phyloP scores from a whole-genome alignment of 2,888 invertebrate species.

The Uropetala carovei region DNA sequence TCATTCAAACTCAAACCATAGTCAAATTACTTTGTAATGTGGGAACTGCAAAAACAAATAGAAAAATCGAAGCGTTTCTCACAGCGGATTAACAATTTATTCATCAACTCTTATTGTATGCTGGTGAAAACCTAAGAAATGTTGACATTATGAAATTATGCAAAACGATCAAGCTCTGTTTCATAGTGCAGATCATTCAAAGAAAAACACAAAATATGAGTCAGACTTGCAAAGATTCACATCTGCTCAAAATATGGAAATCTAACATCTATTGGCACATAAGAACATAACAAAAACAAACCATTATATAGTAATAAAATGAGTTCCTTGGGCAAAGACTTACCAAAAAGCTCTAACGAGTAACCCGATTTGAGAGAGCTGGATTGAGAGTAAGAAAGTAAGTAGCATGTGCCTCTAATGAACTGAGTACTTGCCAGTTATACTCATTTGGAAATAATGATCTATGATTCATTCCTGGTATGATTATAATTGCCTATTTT shows the following conservation, averaged over 20 bases:
- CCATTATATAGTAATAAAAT: constrained; percentile 18
- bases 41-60: background rate
- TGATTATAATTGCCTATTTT: constrained; percentile 47
- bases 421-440: constrained; percentile 44
- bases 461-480: constrained; percentile 27
- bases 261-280: constrained; percentile 45
- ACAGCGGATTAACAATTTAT: background rate
- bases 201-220: constrained; percentile 36
- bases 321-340: constrained; percentile 49
- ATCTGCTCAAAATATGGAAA: constrained; percentile 43
- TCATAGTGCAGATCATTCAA: constrained; percentile 47
- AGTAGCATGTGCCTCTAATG: constrained; percentile 46
- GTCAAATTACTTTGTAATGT: constrained; percentile 25
- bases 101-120: background rate
- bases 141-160: background rate
- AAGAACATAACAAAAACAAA: constrained; percentile 49
- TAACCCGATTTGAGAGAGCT: constrained; percentile 41
- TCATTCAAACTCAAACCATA: constrained; percentile 34
- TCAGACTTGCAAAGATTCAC: constrained; percentile 53
- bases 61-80: constrained; percentile 8
- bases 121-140: constrained; percentile 47
- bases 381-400: constrained; percentile 39
- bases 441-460: constrained; percentile 27
- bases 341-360: constrained; percentile 44
- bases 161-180: background rate